phyloP scores from a whole-genome alignment of 2,888 invertebrate genomes.

The Apotomis capreana region DNA sequence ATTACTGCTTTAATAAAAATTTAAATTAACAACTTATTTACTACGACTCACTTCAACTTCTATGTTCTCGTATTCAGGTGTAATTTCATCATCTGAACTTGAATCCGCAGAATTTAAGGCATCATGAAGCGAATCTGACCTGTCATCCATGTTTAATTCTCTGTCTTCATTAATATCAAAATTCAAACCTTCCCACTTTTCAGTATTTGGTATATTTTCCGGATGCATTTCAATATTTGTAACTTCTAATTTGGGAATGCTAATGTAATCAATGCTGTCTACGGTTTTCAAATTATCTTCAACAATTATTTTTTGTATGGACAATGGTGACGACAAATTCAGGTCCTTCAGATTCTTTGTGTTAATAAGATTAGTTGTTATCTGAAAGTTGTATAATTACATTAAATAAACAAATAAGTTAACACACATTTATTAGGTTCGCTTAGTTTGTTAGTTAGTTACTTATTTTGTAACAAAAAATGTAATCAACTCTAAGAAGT shows the following conservation, averaged over 20 bases:
- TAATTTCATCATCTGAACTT: constrained; percentile 15
- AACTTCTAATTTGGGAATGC: constrained; percentile 25
- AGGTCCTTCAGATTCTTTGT: constrained; percentile 46
- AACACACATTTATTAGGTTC: no score
- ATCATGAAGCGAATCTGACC: constrained; percentile 9
- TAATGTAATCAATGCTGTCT: not conserved
- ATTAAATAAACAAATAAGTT: no score
- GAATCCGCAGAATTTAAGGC: constrained; percentile 5
- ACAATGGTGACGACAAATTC: constrained; percentile 47
- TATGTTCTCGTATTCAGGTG: not conserved
- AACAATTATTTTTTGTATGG: constrained; percentile 5
- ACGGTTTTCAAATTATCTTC: constrained; percentile 1
- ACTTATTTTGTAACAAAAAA: no score
- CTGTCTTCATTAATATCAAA: not conserved
- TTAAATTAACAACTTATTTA: not conserved
- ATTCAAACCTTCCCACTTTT: not conserved
- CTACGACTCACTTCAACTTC: not conserved
- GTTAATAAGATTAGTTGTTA: constrained; percentile 48
- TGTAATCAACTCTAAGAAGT: no score
- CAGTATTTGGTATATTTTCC: constrained; percentile 4
- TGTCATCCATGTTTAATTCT: not conserved
- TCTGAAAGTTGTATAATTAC: constrained; percentile 43
- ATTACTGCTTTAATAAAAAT: no score
- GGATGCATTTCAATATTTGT: not conserved
- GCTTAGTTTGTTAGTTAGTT: no score